phyloP scores from a whole-genome alignment of 2,888 invertebrate species.

The Peribatodes rhomboidaria region DNA sequence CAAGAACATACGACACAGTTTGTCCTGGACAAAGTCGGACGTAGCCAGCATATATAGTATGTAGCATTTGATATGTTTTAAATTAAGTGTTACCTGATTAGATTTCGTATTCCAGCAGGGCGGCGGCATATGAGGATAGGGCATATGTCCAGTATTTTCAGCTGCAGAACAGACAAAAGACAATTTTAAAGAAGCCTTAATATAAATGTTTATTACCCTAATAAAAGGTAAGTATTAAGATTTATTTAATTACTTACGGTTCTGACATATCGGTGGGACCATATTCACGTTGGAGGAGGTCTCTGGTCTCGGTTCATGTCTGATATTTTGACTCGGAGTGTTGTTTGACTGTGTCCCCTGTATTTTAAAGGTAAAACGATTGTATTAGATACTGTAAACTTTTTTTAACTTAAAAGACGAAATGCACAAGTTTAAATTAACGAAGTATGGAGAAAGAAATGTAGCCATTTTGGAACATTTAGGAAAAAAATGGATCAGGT shows the following conservation, averaged over 20 bases:
- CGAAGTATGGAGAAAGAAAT: too few species aligned
- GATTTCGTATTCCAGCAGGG: constrained; percentile 78
- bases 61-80: too few species aligned
- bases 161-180: constrained; percentile 51
- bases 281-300: constrained; percentile 69
- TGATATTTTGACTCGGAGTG: constrained; percentile 59
- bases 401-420: too few species aligned
- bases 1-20: too few species aligned
- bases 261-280: constrained; percentile 73
- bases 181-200: neutral
- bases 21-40: too few species aligned
- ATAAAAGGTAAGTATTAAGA: neutral
- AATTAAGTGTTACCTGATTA: constrained; percentile 68
- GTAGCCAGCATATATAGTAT: too few species aligned
- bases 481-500: too few species aligned
- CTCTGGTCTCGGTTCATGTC: constrained; percentile 72
- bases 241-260: too few species aligned
- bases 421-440: too few species aligned
- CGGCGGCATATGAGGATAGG: constrained; percentile 71
- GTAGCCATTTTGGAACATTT: too few species aligned
- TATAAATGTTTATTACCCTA: neutral
- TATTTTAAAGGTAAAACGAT: neutral
- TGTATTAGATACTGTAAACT: neutral
- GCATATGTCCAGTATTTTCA: constrained; percentile 67
- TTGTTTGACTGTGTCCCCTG: constrained; percentile 67